These are phyloP conservation scores for Tragelaphus strepsiceros DNA, from an alignment of 2,113 vertebrate genomes.

Conservation along the genomic window DNA sequence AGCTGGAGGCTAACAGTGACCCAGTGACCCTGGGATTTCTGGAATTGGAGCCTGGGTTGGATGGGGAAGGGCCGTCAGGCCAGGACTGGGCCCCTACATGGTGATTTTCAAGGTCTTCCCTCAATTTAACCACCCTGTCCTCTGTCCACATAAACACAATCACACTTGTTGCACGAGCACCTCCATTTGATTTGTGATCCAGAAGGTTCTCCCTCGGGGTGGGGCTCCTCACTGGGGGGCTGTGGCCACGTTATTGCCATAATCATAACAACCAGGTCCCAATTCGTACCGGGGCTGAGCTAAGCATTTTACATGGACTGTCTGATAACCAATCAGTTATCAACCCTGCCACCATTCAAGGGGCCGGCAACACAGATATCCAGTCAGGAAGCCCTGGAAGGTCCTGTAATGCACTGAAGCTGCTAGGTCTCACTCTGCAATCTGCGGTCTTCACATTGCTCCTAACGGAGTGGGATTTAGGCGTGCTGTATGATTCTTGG, in stretches of 20 bases:
- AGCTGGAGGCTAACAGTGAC: no score
- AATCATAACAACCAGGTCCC: rapidly evolving
- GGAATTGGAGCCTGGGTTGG: neutral
- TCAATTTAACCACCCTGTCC: neutral
- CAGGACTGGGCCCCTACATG: neutral
- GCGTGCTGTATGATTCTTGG: neutral
- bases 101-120: neutral
- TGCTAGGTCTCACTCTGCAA: neutral
- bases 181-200: neutral
- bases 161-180: neutral
- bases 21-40: neutral
- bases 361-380: neutral
- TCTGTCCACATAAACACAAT: neutral
- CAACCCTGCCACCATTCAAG: neutral
- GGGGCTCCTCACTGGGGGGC: neutral
- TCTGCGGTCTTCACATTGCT: neutral
- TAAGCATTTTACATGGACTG: rapidly evolving
- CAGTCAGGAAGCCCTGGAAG: neutral
- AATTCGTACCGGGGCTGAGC: neutral
- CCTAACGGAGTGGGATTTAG: neutral
- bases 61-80: neutral
- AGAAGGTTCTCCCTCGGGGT: neutral
- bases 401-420: rapidly evolving
- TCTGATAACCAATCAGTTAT: no score
- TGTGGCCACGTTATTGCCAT: rapidly evolving